phyloP scores from a whole-genome alignment of 2,797 vertebrate genomes.

The Chaetodon trifasciatus region DNA sequence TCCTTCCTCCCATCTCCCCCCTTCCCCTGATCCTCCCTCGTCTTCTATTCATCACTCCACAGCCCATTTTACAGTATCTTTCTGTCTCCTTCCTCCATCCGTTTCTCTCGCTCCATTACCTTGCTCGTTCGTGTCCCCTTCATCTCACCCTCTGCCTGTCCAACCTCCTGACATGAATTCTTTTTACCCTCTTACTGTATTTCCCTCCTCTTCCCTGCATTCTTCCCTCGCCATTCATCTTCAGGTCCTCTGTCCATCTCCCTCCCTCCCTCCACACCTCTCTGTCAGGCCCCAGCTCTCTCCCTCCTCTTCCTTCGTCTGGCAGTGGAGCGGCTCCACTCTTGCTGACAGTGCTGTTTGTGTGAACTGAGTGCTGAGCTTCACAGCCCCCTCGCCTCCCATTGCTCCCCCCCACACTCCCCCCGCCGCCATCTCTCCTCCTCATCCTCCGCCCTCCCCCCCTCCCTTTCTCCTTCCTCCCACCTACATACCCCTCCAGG shows the following conservation, averaged over 20 bases:
- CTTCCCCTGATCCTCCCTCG: slow-evolving; percentile 65
- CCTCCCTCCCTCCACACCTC: slow-evolving; percentile 51
- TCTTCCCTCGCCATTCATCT: slow-evolving; percentile 72
- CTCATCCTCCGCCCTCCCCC: slow-evolving; percentile 55
- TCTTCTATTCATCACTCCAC: slow-evolving; percentile 80
- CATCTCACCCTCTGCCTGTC: slow-evolving; percentile 81
- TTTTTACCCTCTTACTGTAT: slow-evolving; percentile 77
- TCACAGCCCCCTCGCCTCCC: slow-evolving; percentile 80
- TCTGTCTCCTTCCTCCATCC: slow-evolving; percentile 77
- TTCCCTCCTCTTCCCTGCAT: slow-evolving; percentile 66
- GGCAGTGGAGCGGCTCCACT: slow-evolving; percentile 74
- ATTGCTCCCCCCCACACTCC: slow-evolving; percentile 45
- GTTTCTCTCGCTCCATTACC: slow-evolving; percentile 81
- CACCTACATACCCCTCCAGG: slow-evolving; percentile 73
- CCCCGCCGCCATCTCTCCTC: slow-evolving; percentile 30
- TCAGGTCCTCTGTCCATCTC: slow-evolving; percentile 73
- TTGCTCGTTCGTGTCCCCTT: slow-evolving; percentile 77
- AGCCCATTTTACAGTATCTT: slow-evolving; percentile 81
- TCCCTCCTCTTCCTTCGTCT: slow-evolving; percentile 71
- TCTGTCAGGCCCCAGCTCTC: slow-evolving; percentile 61
- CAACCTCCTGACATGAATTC: slow-evolving; percentile 79
- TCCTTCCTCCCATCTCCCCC: slow-evolving; percentile 65
- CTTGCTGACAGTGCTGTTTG: slow-evolving; percentile 85
- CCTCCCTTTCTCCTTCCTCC: slow-evolving; percentile 62
- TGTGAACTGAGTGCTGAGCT: slow-evolving; percentile 81